phyloP scores from a whole-genome alignment of 1,140 invertebrate genomes.

The Brachionus rotundiformis region DNA sequence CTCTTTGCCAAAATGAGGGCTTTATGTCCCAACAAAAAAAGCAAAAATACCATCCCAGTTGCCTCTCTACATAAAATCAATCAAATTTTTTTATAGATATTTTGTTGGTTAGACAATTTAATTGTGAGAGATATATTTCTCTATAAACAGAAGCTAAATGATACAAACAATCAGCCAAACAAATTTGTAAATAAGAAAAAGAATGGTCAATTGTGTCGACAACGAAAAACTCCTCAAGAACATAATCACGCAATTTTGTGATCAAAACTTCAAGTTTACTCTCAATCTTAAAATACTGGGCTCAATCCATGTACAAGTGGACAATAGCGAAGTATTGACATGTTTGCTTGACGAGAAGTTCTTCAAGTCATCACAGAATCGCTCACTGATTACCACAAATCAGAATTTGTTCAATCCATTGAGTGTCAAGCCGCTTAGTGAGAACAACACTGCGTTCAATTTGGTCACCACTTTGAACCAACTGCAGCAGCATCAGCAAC shows the following conservation, averaged over 20 bases:
- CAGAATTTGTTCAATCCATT: slow-evolving; percentile 38
- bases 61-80: slow-evolving; percentile 43
- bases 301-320: slow-evolving; percentile 38
- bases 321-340: slow-evolving; percentile 37
- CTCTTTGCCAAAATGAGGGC: slow-evolving; percentile 1
- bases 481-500: slow-evolving; percentile 9
- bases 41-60: neutral
- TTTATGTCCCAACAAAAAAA: neutral
- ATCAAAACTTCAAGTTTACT: slow-evolving; percentile 47
- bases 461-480: slow-evolving; percentile 21
- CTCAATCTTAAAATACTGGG: slow-evolving; percentile 42
- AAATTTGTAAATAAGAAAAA: neutral
- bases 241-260: slow-evolving; percentile 37
- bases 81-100: slow-evolving; percentile 29
- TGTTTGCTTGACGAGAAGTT: slow-evolving; percentile 31
- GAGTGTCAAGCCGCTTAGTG: neutral
- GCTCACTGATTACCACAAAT: slow-evolving; percentile 18
- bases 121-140: slow-evolving; percentile 18
- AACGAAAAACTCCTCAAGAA: slow-evolving; percentile 47
- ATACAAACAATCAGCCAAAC: neutral
- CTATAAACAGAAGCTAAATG: slow-evolving; percentile 4
- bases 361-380: neutral
- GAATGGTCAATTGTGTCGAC: slow-evolving; percentile 40
- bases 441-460: slow-evolving; percentile 18
- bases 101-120: slow-evolving; percentile 45